phyloP scores from a whole-genome alignment of 2,113 vertebrate species.

The Ahaetulla prasina region DNA sequence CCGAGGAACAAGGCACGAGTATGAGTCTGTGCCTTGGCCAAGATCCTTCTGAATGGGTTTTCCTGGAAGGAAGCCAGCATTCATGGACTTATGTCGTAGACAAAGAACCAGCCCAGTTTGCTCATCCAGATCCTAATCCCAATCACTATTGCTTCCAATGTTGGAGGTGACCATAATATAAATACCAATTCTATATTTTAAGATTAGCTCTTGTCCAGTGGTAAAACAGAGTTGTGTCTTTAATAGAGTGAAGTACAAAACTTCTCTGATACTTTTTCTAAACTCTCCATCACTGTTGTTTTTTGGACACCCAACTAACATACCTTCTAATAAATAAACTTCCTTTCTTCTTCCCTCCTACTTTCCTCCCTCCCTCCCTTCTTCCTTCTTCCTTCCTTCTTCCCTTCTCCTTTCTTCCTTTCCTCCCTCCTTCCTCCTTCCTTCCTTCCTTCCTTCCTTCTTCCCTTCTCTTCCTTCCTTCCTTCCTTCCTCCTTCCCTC shows the following conservation, averaged over 20 bases:
- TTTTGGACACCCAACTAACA: slow-evolving; percentile 1
- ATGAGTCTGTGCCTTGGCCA: slow-evolving; percentile 3
- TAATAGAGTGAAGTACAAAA: slow-evolving; percentile 58
- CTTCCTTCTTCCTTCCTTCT: too few species aligned
- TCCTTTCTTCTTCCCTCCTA: neutral
- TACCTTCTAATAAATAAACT: neutral
- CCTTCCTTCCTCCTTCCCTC: too few species aligned
- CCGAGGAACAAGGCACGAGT: neutral
- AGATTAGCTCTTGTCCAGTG: slow-evolving; percentile 38
- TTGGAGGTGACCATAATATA: neutral
- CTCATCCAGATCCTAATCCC: neutral
- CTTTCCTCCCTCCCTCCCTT: too few species aligned
- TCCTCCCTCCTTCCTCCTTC: too few species aligned
- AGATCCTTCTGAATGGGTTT: neutral
- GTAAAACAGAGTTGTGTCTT: slow-evolving; percentile 41
- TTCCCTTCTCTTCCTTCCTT: too few species aligned
- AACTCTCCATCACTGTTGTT: slow-evolving; percentile 26
- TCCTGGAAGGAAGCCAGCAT: neutral
- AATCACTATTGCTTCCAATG: neutral
- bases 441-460: too few species aligned
- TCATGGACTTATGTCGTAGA: neutral
- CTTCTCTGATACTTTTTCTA: slow-evolving; percentile 35
- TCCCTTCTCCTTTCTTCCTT: neutral
- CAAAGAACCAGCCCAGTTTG: neutral
- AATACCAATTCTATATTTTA: slow-evolving; percentile 49